phyloP scores from a whole-genome alignment of 2,888 invertebrate species.

The Lepidocyrtinus sp. region DNA sequence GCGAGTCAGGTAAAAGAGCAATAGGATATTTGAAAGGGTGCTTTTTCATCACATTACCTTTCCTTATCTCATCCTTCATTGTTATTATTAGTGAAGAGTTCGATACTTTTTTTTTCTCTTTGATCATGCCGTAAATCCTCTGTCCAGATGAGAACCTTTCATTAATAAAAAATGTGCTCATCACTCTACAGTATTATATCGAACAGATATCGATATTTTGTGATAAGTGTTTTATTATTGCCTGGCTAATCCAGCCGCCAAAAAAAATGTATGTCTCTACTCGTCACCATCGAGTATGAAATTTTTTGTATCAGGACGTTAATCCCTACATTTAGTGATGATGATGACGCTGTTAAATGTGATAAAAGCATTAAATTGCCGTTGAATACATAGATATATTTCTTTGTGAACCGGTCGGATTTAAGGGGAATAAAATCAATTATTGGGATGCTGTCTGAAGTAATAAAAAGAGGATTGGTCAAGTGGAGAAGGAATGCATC shows the following conservation, averaged over 20 bases:
- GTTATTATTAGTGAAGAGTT: conserved; percentile 2
- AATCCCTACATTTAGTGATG: conserved; percentile 13
- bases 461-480: conserved; percentile 18
- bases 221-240: conserved; percentile 18
- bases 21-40: not conserved
- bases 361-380: conserved; percentile 16
- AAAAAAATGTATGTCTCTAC: conserved; percentile 13
- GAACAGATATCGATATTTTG: conserved; percentile 12
- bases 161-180: conserved; percentile 1
- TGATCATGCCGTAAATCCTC: conserved; percentile 27
- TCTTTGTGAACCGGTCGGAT: not conserved
- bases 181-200: not conserved
- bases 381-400: conserved; percentile 2
- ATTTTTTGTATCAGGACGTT: conserved; percentile 6
- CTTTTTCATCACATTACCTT: not conserved
- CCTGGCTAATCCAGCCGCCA: conserved; percentile 3
- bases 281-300: not conserved
- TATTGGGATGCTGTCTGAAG: not conserved
- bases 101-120: conserved; percentile 20
- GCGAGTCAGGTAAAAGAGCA: not conserved
- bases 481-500: not conserved
- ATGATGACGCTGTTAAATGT: conserved; percentile 7
- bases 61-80: conserved; percentile 12
- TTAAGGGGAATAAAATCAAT: conserved; percentile 1
- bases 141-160: conserved; percentile 1